Percentiles rank a stretch among this genome's conserved stretches.
phyloP scores from a whole-genome alignment of 2,888 invertebrate genomes.

The Apocheima hispidaria region DNA sequence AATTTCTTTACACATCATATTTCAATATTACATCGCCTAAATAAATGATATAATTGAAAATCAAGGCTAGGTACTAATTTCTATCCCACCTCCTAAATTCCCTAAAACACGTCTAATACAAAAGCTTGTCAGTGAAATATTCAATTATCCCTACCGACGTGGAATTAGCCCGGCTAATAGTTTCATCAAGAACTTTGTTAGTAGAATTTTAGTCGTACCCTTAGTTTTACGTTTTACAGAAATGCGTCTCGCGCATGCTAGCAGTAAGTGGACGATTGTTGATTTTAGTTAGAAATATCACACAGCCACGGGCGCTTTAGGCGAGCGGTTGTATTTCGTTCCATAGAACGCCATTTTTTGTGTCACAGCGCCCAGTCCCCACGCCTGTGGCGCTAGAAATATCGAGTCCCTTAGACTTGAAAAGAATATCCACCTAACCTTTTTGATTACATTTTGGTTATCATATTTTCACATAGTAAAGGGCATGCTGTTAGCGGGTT shows the following conservation, averaged over 20 bases:
- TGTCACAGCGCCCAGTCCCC: too few species aligned
- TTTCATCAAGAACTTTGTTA: conserved; percentile 27
- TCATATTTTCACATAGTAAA: too few species aligned
- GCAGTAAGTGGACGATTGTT: background rate
- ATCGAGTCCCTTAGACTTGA: too few species aligned
- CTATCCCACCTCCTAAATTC: background rate
- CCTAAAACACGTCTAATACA: conserved; percentile 1
- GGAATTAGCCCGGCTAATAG: conserved; percentile 24
- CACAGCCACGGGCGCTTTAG: too few species aligned
- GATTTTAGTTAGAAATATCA: background rate
- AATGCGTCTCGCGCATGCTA: conserved; percentile 9
- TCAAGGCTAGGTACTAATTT: background rate
- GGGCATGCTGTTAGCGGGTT: too few species aligned
- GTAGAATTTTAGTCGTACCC: conserved; percentile 18
- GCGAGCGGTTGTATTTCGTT: too few species aligned
- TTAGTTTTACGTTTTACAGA: conserved; percentile 15
- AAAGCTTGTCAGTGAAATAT: conserved; percentile 24
- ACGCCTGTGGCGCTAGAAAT: too few species aligned
- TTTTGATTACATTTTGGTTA: too few species aligned
- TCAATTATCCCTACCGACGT: conserved; percentile 15
- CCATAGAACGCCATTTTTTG: too few species aligned
- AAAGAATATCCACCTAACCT: too few species aligned
- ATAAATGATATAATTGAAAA: background rate
- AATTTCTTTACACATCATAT: background rate
- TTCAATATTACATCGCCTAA: background rate